Evolutionary conservation across 2,113 vertebrate species (phyloP).

Genomic region (Excalfactoria chinensis): DNA sequence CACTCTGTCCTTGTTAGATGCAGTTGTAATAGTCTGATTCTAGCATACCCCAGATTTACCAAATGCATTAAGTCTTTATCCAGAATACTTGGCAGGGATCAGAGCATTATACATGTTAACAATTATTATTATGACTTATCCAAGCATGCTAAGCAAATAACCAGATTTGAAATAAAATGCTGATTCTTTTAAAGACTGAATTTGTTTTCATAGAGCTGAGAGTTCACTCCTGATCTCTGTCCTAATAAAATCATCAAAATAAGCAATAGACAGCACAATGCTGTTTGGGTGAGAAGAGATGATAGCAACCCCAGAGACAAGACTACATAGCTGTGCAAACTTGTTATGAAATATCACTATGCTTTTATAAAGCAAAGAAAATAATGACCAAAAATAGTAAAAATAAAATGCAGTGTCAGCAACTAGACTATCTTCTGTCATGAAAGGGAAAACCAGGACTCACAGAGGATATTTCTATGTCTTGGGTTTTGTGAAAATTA

Average conservation of each 20-base stretch:
- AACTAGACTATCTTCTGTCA: not conserved
- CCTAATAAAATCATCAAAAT: not conserved
- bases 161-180: not conserved
- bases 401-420: not conserved
- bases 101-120: not conserved
- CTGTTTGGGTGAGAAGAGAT: not conserved
- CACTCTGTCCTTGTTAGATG: not conserved
- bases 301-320: not conserved
- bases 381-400: slow-evolving; percentile 24
- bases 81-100: not conserved
- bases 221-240: not conserved
- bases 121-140: not conserved
- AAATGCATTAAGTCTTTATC: not conserved
- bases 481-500: slow-evolving; percentile 27
- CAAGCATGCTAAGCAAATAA: not conserved
- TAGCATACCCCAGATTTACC: not conserved
- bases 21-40: not conserved
- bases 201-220: not conserved
- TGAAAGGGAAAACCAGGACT: slow-evolving; percentile 11
- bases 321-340: slow-evolving; percentile 30
- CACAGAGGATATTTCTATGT: not conserved
- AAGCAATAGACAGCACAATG: not conserved
- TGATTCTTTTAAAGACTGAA: not conserved
- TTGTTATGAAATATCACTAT: slow-evolving; percentile 3
- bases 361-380: slow-evolving; percentile 38